Evolutionary conservation across 2,797 vertebrate species (phyloP).

Genomic region (Morus bassanus): DNA sequence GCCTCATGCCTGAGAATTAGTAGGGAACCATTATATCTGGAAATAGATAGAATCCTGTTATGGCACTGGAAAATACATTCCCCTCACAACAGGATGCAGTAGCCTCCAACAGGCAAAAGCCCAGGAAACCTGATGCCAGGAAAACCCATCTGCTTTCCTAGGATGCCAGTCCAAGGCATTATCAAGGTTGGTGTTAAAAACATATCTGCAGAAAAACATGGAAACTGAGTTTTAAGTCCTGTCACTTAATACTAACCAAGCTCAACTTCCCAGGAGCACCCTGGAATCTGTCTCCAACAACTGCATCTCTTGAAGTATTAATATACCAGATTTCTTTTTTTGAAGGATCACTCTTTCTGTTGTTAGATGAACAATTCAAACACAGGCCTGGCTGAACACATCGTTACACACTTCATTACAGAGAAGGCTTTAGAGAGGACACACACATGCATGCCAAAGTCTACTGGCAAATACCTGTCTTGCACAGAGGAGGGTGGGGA

Average conservation of each 20-base stretch:
- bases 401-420: not conserved
- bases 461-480: not conserved
- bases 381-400: not conserved
- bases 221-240: not conserved
- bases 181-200: not conserved
- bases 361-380: not conserved
- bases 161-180: not conserved
- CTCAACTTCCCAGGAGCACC: not conserved
- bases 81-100: not conserved
- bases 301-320: not conserved
- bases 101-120: constrained; percentile 36
- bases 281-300: not conserved
- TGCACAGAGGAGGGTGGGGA: not conserved
- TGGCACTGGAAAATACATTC: constrained; percentile 1
- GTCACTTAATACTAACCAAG: not conserved
- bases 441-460: rapidly evolving
- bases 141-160: constrained; percentile 55
- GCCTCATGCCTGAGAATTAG: not conserved
- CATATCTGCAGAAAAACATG: constrained; percentile 12
- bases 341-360: not conserved
- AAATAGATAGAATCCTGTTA: constrained; percentile 13
- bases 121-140: constrained; percentile 11
- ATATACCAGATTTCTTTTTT: not conserved
- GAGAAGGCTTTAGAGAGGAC: not conserved
- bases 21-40: constrained; percentile 20